Evolutionary conservation across 64 coral and sea anemone genomes (phyloP), one percentile per base, ranked within the genome.

Genomic region (Cladopsammia gracilis): DNA sequence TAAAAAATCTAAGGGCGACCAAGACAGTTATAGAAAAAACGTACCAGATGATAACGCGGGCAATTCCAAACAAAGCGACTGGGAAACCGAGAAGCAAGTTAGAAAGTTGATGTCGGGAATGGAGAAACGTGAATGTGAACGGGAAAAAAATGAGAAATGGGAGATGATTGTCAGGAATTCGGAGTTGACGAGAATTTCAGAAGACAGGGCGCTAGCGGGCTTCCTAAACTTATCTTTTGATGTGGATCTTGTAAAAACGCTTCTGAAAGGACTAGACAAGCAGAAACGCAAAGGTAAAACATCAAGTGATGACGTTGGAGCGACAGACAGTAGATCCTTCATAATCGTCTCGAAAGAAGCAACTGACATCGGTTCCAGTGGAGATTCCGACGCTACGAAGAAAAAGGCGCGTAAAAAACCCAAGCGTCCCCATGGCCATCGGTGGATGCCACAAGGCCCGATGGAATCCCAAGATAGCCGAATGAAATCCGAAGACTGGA

Each of bases 331-430:
- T 44, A 84, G 43, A 22, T 16, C 80, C 16, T 84, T 84, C 49
- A 45, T 84, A 1, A 84, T 84, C 16, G 44, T 84, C 11, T 84
- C 80, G 20, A 13, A 67, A 51, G 80, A 84, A 68, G 66, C 80
- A 7, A n/a, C 2, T 51, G 45, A 84, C 8, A 23, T 8, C 1
- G 24, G 57, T 61, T 61, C 25, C 18, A 80, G 53, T 43, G 5
- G 5, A 42, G 25, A 20, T 43, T 45, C 57, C 13, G 45, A 68
- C 18, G 19, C 1, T 10, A 22, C 49, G 20, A 45, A 8, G 6
- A 81, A 81, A 61, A 48, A 81, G 77, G 44, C 57, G 25, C 25
- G 53, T 19, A 34, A 61, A 57, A 65, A 65, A 22, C 60, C 44
- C 60, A 64, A 67, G 62, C 5, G 7, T 23, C 45, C 62, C 3